phyloP scores from a whole-genome alignment of 1,140 invertebrate genomes.

The Zaprionus gabonicus region DNA sequence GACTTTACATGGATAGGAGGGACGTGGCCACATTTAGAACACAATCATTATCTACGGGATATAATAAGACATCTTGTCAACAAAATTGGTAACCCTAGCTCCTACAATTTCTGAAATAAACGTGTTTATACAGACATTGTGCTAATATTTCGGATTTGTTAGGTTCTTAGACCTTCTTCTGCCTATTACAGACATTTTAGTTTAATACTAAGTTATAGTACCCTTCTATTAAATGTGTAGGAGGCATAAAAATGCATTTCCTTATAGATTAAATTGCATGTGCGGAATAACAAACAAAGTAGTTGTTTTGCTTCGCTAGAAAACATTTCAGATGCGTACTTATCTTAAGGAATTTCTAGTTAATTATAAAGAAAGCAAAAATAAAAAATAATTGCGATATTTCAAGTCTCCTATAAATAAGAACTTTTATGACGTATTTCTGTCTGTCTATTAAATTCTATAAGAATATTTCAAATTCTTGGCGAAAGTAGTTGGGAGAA shows the following conservation, averaged over 20 bases:
- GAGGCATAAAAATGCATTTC: neutral
- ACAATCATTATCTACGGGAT: too few relatives aligned
- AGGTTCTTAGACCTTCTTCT: too few relatives aligned
- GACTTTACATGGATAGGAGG: too few relatives aligned
- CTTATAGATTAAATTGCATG: neutral
- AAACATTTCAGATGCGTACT: neutral
- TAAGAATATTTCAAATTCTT: slow-evolving; percentile 20
- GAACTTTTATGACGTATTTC: slow-evolving; percentile 11
- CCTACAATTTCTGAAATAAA: too few relatives aligned
- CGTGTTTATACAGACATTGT: too few relatives aligned
- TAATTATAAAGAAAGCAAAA: neutral
- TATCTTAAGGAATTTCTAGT: neutral
- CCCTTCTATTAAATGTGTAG: too few relatives aligned
- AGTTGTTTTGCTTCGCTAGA: neutral
- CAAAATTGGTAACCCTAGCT: too few relatives aligned
- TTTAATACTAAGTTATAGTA: too few relatives aligned
- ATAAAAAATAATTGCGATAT: slow-evolving; percentile 15
- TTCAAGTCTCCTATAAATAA: slow-evolving; percentile 26
- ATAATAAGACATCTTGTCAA: too few relatives aligned
- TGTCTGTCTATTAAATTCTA: neutral
- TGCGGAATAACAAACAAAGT: neutral
- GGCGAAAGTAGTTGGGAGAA: neutral
- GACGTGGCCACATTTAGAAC: too few relatives aligned
- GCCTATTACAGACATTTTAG: too few relatives aligned
- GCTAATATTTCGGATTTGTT: too few relatives aligned